Conservation (phyloP, 1,140 invertebrate genomes). For the Pomacea maculata region DNA sequence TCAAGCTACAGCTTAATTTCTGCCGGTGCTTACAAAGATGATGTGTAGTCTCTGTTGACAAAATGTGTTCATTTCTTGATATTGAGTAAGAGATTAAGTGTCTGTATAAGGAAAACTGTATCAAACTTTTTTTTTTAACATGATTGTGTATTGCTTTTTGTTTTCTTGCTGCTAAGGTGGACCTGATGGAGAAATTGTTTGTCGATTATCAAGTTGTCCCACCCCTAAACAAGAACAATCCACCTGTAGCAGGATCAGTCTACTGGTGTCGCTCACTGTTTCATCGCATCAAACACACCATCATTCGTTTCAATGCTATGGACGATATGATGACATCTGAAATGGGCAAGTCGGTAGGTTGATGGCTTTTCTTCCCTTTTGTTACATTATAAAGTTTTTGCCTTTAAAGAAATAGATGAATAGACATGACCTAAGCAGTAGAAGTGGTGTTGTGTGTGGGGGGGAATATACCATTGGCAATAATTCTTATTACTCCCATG, state of each 20-base stretch:
- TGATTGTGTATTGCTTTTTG: not conserved
- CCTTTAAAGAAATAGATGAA: not conserved
- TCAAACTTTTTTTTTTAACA: slow-evolving; percentile 8
- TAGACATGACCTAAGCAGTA: not conserved
- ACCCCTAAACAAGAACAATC: slow-evolving; percentile 79
- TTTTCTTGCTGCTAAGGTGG: slow-evolving; percentile 46
- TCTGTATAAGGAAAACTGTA: not conserved
- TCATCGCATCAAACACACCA: slow-evolving; percentile 78
- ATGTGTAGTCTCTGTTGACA: too few species aligned
- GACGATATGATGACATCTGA: slow-evolving; percentile 79
- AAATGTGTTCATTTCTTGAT: too few species aligned
- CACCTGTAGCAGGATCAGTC: slow-evolving; percentile 81
- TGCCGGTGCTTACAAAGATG: too few species aligned
- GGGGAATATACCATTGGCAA: too few species aligned
- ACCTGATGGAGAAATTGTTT: slow-evolving; percentile 65
- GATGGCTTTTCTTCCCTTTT: too few species aligned
- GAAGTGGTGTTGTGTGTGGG: too few species aligned
- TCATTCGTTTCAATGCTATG: slow-evolving; percentile 79
- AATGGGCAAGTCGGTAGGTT: slow-evolving; percentile 71
- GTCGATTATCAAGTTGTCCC: slow-evolving; percentile 76
- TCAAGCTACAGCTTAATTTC: too few species aligned
- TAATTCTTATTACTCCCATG: too few species aligned
- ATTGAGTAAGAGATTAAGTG: too few species aligned
- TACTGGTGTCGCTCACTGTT: slow-evolving; percentile 84
- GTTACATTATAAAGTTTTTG: too few species aligned